Percentiles rank a stretch among this genome's conserved stretches.
Conservation (phyloP, 2,113 vertebrate species). For the Etheostoma cragini region DNA sequence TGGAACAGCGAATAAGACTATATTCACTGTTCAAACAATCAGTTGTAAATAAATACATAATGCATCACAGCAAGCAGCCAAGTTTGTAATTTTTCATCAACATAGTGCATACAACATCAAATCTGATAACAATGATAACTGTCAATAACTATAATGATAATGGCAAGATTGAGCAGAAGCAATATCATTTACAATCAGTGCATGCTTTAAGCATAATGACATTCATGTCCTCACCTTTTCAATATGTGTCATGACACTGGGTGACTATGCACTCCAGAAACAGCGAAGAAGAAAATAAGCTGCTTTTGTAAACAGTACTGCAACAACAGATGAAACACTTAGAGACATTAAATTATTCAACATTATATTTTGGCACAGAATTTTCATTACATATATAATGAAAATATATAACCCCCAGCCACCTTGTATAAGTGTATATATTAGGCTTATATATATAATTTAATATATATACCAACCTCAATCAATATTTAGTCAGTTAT, state of each 20-base stretch:
- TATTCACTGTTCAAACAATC: slow-evolving; percentile 80
- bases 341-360: slow-evolving; percentile 83
- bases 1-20: slow-evolving; percentile 78
- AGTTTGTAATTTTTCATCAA: slow-evolving; percentile 81
- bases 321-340: slow-evolving; percentile 82
- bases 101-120: slow-evolving; percentile 88
- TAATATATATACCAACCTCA: slow-evolving; percentile 75
- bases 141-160: slow-evolving; percentile 81
- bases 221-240: slow-evolving; percentile 80
- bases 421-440: slow-evolving; percentile 73
- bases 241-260: slow-evolving; percentile 72
- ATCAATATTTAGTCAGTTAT: slow-evolving; percentile 84
- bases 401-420: slow-evolving; percentile 78
- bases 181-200: slow-evolving; percentile 88
- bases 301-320: slow-evolving; percentile 83
- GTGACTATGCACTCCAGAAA: slow-evolving; percentile 79
- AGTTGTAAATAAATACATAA: slow-evolving; percentile 83
- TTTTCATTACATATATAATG: slow-evolving; percentile 82
- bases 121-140: slow-evolving; percentile 84
- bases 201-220: slow-evolving; percentile 86
- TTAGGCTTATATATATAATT: slow-evolving; percentile 66
- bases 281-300: slow-evolving; percentile 82
- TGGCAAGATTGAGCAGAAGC: slow-evolving; percentile 83
- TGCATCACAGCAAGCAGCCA: slow-evolving; percentile 86
- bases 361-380: slow-evolving; percentile 86